Conservation (phyloP, 2,888 invertebrate species). For the Ochlodes sylvanus region DNA sequence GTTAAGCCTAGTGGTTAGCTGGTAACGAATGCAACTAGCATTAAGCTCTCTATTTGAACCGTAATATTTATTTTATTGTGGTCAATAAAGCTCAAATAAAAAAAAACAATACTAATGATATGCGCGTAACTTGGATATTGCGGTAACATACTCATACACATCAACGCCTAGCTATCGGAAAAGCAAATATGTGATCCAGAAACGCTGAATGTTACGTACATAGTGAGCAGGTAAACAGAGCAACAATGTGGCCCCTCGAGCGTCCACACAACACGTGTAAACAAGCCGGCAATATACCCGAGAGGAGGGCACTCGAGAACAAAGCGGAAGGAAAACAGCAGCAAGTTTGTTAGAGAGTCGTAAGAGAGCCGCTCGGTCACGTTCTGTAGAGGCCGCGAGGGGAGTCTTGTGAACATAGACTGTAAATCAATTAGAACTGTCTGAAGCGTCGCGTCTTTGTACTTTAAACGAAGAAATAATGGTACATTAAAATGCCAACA, state of each 20-base stretch:
- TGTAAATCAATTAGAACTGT: slow-evolving; percentile 14
- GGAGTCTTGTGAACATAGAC: background rate
- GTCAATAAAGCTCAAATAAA: too few relatives aligned
- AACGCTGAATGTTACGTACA: slow-evolving; percentile 24
- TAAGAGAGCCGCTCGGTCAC: slow-evolving; percentile 34
- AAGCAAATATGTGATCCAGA: slow-evolving; percentile 6
- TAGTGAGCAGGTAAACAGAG: slow-evolving; percentile 24
- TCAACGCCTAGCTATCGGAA: slow-evolving; percentile 1
- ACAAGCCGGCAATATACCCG: slow-evolving; percentile 25
- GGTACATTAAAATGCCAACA: background rate
- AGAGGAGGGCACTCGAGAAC: slow-evolving; percentile 30
- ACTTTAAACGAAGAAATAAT: background rate
- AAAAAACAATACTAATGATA: too few relatives aligned
- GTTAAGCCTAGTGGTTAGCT: too few relatives aligned
- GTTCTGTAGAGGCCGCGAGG: slow-evolving; percentile 27
- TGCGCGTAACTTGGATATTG: background rate
- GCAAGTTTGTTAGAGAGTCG: slow-evolving; percentile 35
- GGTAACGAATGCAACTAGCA: too few relatives aligned
- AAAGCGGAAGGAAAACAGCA: slow-evolving; percentile 34
- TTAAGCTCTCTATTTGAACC: too few relatives aligned
- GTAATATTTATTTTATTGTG: too few relatives aligned
- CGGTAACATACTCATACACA: background rate
- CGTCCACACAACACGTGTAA: slow-evolving; percentile 33
- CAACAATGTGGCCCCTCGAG: slow-evolving; percentile 28
- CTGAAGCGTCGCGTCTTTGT: background rate